Percentiles rank a stretch among this genome's conserved stretches.
These are phyloP conservation scores for Argyresthia goedartella DNA, from an alignment of 2,888 invertebrate species.

Conservation along the genomic window DNA sequence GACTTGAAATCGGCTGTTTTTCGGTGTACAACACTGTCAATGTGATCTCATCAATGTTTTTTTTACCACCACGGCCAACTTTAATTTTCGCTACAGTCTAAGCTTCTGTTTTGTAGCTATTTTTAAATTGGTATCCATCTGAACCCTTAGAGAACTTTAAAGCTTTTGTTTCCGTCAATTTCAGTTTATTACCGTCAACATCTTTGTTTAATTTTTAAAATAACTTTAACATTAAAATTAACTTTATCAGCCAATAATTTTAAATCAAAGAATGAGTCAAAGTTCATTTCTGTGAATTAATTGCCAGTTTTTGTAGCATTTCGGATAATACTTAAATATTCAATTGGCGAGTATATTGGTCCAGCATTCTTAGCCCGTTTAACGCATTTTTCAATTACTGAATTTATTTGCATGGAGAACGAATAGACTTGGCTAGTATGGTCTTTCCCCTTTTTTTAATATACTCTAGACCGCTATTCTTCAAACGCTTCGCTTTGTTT, in stretches of 20 bases:
- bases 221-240: too few species aligned
- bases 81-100: not conserved
- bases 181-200: not conserved
- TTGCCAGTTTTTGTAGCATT: not conserved
- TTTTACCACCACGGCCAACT: not conserved
- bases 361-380: constrained; percentile 5
- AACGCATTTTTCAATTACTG: constrained; percentile 6
- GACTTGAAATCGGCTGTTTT: not conserved
- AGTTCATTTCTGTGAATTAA: not conserved
- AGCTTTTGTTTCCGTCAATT: not conserved
- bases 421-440: too few species aligned
- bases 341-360: constrained; percentile 5
- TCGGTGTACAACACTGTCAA: too few species aligned
- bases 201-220: not conserved
- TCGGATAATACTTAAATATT: not conserved
- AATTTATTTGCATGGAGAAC: constrained; percentile 1
- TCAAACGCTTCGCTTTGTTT: not conserved
- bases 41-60: not conserved
- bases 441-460: too few species aligned
- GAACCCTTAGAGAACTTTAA: not conserved
- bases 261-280: not conserved
- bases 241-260: not conserved
- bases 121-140: not conserved
- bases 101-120: not conserved
- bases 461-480: too few species aligned